Conservation (phyloP, 2,888 invertebrate genomes). For the Tetranychus truncatus region DNA sequence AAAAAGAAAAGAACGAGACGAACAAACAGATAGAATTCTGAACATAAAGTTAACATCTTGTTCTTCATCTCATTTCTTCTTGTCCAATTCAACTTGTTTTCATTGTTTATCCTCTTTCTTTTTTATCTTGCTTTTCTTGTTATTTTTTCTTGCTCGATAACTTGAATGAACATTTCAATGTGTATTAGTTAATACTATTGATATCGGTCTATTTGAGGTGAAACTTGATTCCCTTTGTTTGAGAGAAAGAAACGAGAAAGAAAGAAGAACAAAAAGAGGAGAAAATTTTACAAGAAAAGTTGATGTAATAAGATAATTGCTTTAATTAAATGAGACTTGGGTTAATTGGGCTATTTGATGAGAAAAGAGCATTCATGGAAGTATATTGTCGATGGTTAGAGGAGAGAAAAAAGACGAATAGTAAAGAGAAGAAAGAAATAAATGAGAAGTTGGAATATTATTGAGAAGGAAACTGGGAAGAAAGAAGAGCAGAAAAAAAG, state of each 20-base stretch:
- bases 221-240: too few relatives aligned
- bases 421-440: neutral
- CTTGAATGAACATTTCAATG: too few relatives aligned
- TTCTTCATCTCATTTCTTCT: neutral
- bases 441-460: too few relatives aligned
- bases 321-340: neutral
- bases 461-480: neutral
- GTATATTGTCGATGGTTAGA: neutral
- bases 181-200: too few relatives aligned
- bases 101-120: neutral
- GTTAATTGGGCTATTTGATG: neutral
- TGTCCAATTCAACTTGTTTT: neutral
- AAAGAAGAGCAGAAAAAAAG: neutral
- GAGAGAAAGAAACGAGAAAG: too few relatives aligned
- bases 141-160: too few relatives aligned
- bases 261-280: neutral
- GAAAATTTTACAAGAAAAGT: neutral
- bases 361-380: neutral
- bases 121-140: too few relatives aligned
- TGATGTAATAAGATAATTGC: neutral
- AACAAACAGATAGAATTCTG: neutral
- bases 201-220: too few relatives aligned
- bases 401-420: neutral
- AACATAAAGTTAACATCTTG: neutral
- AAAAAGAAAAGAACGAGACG: neutral